Percentiles rank a stretch among this genome's conserved stretches.
Conservation (phyloP, 1,140 invertebrate species). For the Papilio polyxenes region DNA sequence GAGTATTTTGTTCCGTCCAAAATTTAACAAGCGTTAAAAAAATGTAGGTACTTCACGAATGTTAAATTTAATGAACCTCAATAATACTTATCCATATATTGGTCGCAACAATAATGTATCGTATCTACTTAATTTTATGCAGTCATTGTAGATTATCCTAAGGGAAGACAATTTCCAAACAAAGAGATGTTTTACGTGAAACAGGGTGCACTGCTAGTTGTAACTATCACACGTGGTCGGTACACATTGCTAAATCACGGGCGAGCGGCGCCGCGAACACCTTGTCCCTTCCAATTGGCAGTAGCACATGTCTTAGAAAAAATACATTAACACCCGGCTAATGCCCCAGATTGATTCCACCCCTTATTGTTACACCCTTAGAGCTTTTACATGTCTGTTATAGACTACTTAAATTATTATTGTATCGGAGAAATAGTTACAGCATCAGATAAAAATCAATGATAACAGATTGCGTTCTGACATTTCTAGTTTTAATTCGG, state of each 20-base stretch:
- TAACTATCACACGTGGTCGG: constrained; percentile 10
- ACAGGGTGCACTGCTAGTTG: neutral
- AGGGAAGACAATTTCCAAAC: neutral
- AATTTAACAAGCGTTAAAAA: too few species aligned
- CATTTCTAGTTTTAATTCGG: neutral
- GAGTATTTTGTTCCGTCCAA: too few species aligned
- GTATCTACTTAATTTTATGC: neutral
- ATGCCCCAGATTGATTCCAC: constrained; percentile 57
- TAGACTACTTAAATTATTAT: neutral
- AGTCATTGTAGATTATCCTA: neutral
- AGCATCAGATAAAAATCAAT: neutral
- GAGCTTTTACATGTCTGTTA: constrained; percentile 37
- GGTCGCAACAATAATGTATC: too few species aligned
- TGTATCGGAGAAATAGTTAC: neutral
- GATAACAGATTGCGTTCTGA: neutral
- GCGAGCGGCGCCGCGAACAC: constrained; percentile 52
- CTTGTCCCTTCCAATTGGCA: constrained; percentile 70
- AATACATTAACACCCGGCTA: constrained; percentile 74
- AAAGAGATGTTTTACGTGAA: neutral
- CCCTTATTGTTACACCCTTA: constrained; percentile 38
- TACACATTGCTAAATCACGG: constrained; percentile 55
- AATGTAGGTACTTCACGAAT: too few species aligned
- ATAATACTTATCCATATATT: too few species aligned
- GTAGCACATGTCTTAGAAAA: constrained; percentile 77
- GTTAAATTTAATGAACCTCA: too few species aligned